These are phyloP conservation scores for Gryllus bimaculatus DNA, from an alignment of 1,140 invertebrate species.

Conservation along the genomic window DNA sequence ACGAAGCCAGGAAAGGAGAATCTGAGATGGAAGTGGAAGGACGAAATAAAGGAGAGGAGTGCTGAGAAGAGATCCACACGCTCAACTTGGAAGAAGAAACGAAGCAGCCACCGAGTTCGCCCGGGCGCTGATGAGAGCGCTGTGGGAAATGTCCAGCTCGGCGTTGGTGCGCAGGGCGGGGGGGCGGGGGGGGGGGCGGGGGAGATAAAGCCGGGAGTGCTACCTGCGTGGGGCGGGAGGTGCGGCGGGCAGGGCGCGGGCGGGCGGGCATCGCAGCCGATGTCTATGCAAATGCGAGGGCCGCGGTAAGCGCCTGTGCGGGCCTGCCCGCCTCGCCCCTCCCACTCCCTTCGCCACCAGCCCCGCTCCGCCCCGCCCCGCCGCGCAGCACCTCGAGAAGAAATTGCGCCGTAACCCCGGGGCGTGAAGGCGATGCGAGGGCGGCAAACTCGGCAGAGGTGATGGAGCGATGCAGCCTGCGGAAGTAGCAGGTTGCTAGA, in stretches of 20 bases:
- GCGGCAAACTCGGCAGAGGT: too few relatives aligned
- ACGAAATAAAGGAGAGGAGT: neutral
- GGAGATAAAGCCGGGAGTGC: neutral
- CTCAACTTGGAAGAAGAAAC: neutral
- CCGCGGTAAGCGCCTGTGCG: neutral
- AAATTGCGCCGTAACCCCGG: too few relatives aligned
- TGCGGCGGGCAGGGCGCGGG: neutral
- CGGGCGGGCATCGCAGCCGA: neutral
- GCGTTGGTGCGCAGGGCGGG: too few relatives aligned
- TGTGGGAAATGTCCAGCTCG: neutral
- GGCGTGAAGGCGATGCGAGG: too few relatives aligned
- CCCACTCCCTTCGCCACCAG: neutral
- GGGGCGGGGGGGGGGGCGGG: too few relatives aligned
- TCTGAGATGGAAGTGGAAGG: neutral
- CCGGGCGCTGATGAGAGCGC: too few relatives aligned
- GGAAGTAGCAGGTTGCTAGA: too few relatives aligned
- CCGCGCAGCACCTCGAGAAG: neutral
- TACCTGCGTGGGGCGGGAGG: neutral
- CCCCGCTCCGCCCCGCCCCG: too few relatives aligned
- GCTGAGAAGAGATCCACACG: too few relatives aligned
- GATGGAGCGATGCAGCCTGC: too few relatives aligned
- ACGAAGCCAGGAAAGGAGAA: too few relatives aligned
- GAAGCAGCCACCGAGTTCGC: neutral
- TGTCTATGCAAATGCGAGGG: neutral
- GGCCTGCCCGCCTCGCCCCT: too few relatives aligned